Percentiles rank a stretch among this genome's conserved stretches.
Conservation (phyloP, 2,888 invertebrate genomes). For the Drosophila meridionalis region DNA sequence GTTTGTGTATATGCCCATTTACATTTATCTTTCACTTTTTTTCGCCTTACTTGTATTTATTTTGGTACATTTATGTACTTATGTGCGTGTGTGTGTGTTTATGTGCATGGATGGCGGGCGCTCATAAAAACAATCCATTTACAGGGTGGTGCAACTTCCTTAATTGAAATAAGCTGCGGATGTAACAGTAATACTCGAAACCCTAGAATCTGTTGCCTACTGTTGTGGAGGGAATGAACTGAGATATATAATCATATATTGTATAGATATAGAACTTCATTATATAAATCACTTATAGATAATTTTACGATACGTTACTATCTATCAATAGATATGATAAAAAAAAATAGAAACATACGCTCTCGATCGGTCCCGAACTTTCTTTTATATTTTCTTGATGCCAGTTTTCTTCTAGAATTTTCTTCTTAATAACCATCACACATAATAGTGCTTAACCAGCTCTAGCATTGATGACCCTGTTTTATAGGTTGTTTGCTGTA, state of each 20-base stretch:
- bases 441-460: background rate
- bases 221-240: background rate
- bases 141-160: slow-evolving; percentile 62
- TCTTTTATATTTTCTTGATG: background rate
- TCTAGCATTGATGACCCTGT: slow-evolving; percentile 27
- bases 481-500: slow-evolving; percentile 22
- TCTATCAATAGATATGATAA: background rate
- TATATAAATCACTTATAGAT: background rate
- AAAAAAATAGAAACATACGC: background rate
- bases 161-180: slow-evolving; percentile 4
- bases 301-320: background rate
- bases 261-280: background rate
- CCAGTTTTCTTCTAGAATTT: slow-evolving; percentile 5
- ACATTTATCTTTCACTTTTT: slow-evolving; percentile 79
- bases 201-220: slow-evolving; percentile 35
- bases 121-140: slow-evolving; percentile 69
- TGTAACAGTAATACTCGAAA: background rate
- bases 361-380: background rate
- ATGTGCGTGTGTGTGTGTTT: slow-evolving; percentile 2
- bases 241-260: background rate
- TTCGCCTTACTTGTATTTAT: slow-evolving; percentile 70
- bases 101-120: slow-evolving; percentile 11
- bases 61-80: slow-evolving; percentile 62
- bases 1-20: slow-evolving; percentile 58
- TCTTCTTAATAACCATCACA: background rate